Base-by-base conservation (phyloP, 1,140 invertebrate species). In the Batillaria attramentaria region DNA sequence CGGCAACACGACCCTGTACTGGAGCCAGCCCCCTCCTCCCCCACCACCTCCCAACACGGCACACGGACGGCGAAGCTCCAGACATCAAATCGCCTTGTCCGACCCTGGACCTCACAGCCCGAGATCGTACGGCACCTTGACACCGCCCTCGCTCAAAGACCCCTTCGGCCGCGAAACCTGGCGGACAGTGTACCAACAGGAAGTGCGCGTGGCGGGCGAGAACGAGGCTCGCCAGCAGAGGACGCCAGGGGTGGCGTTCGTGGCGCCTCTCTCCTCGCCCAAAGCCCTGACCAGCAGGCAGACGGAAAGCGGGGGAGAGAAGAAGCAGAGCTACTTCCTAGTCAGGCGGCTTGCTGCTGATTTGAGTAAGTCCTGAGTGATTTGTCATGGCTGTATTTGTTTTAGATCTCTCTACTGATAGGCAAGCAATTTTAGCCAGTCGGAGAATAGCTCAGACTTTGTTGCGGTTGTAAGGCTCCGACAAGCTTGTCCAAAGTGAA, bases 291-390 rank as follows among this genome's bases (percentile, higher is more conserved):
- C 57, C 18, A 39, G 24, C 39, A 57, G 73, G 54, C n/a, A 28
- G 62, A 35, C 31, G 13, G 42, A 33, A 18, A 41, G 35, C 50
- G 4, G 37, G 20, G n/a, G n/a, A 2, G 24, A 31, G 2, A 62
- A 62, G 72, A 13, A 33, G 10, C 46, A 73, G n/a, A 57, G 24
- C 35, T 54, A 73, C 33, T 73, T 57, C 33, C 18, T 72, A 31
- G 24, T 73, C 8, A 46, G 46, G 50, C 72, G 57, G 31, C 46
- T 73, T 28, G 43, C 72, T n/a, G 72, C 50, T 50, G 72, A 73
- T 37, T 24, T 73, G 41, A 73, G 72, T 73, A 46, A 73, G 72
- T 73, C 16, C 66, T 65, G 16, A 8, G 62, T 18, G 18, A 8
- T 31, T 16, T 24, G 10, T 8, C 28, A 10, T 20, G 31, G 62